Evolutionary conservation across 2,113 vertebrate species (phyloP), one percentile per base, ranked within the genome.

Genomic region (Calonectris borealis): DNA sequence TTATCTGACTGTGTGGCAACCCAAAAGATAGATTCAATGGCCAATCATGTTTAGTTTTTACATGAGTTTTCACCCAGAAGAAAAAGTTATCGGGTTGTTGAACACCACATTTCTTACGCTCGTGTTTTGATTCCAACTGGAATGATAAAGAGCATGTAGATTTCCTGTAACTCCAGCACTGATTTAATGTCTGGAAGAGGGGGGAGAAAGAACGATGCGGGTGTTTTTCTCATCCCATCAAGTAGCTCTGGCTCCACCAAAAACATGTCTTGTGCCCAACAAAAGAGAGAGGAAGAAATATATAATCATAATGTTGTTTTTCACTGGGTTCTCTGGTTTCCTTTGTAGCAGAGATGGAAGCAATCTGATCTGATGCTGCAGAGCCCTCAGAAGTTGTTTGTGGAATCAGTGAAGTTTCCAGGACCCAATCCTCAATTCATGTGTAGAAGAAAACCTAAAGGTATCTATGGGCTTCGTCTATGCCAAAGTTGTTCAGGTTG

Each of bases 161-260:
- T 81, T 48, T 80, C 29, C 11, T 11, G 1, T 72, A 77, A 75
- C 32, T 69, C 49, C n/a, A 82, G 27, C 31, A 58, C 57, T 51
- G 24, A 66, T 73, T 71, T 40, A 52, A 25, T 36, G 42, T n/a
- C 62, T 77, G 40, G 25, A 71, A 34, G 24, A 52, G 20, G 7
- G 3, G 2, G 2, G 6, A 6, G 22, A n/a, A 60, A 52, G 34
- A 75, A 55, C 2, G 1, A 48, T 44, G 49, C 0, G 0, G 11
- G 27, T 84, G 1, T 3, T 61, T 68, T 55, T 58, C 91, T 57
- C 19, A 44, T 73, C 19, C 13, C 22, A 34, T 64, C 52, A 38
- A 6, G 27, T 58, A 13, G 86, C 7, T 64, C 31, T 88, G 38
- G 13, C 40, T 62, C 34, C 16, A 27, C 38, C 22, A 72, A 61